phyloP scores from a whole-genome alignment of 2,888 invertebrate species.

The Synergus japonicus region DNA sequence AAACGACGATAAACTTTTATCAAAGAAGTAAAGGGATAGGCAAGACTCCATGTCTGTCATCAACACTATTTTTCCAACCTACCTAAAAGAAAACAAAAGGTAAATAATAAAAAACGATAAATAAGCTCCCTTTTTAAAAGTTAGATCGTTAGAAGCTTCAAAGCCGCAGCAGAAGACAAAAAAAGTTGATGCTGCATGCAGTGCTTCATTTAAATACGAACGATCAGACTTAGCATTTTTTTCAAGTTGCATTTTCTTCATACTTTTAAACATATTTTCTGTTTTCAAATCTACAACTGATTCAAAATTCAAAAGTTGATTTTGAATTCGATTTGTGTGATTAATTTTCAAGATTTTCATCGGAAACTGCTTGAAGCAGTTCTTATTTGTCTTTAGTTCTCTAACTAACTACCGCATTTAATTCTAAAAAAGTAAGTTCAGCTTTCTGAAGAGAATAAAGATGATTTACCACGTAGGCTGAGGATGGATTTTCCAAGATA shows the following conservation, averaged over 20 bases:
- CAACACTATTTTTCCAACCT: background rate
- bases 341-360: background rate
- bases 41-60: background rate
- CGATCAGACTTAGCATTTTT: background rate
- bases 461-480: constrained; percentile 27
- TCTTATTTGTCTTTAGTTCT: background rate
- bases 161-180: background rate
- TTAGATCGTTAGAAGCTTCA: background rate
- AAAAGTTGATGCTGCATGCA: background rate
- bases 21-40: constrained; percentile 4
- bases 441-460: background rate
- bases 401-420: background rate
- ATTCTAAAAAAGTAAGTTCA: constrained; percentile 13
- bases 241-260: too few relatives aligned
- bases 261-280: too few relatives aligned
- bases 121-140: background rate
- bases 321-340: background rate
- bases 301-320: too few relatives aligned
- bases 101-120: background rate
- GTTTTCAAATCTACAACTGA: too few relatives aligned
- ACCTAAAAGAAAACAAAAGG: background rate
- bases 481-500: constrained; percentile 4
- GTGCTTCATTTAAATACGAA: background rate
- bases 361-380: background rate
- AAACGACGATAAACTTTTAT: constrained; percentile 31